Base-by-base conservation (phyloP, 2,797 vertebrate genomes). In the Gambelia wislizenii region DNA sequence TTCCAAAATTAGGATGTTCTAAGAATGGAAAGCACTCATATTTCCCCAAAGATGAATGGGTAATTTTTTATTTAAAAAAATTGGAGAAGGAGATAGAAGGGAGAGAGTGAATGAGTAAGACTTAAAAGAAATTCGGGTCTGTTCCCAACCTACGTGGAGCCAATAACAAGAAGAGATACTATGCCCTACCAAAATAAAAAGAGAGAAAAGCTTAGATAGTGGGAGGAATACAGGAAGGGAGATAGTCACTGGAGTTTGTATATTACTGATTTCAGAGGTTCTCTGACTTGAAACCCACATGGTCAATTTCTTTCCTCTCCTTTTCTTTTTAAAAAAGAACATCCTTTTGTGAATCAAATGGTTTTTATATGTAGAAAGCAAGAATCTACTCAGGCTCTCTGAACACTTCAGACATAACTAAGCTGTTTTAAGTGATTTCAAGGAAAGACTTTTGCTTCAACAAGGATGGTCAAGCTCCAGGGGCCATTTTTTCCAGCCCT, bases 31-130 rank as follows among this genome's bases (percentile, higher is more conserved):
- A 67, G 75, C 52, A 82, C 70, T 83, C 89, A 76, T 77, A 36
- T 83, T 89, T 69, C 59, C 87, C 89, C 77, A 77, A 83, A 86
- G 79, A 86, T 76, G 84, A 74, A 88, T 27, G 27, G 6, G 39
- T 75, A 42, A 61, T 59, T 44, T 30, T n/a, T 13, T 3, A 16
- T 78, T 30, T 4, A 56, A 88, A 49, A 67, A 54, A 9, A 18
- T 3, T 6, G 16, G 33, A 61, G 52, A n/a, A 30, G 12, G 25
- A 36, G 20, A 33, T 10, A 33, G 18, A 4, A 6, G 12, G 36
- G 70, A 42, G 42, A 75, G 27, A 12, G 36, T 86, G 84, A 89
- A 89, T 81, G 84, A 74, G 56, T 14, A 83, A 9, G 18, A 49
- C 59, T 64, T 83, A 54, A 82, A 76, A 77, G 78, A n/a, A 49